phyloP scores from a whole-genome alignment of 2,797 vertebrate species.

The Phoeniculus purpureus region DNA sequence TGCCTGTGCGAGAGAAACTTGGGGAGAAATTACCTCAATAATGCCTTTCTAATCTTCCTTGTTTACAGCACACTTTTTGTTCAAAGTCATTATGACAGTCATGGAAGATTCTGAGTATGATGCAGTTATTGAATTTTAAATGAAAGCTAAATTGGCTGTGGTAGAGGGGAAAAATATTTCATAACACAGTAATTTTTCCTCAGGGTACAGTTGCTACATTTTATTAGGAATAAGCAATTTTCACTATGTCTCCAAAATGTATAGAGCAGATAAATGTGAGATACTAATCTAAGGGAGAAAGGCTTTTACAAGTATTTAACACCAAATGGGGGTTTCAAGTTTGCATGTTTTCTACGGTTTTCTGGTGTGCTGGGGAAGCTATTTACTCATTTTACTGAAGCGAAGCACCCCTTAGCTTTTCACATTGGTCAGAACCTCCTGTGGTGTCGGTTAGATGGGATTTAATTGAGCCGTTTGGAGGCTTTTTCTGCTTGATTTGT shows the following conservation, averaged over 20 bases:
- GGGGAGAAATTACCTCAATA: conserved; percentile 63
- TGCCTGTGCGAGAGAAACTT: conserved; percentile 29
- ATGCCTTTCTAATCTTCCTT: conserved; percentile 72
- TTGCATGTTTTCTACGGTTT: conserved; percentile 38
- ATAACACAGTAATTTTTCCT: conserved; percentile 75
- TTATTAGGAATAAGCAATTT: conserved; percentile 78
- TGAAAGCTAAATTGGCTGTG: conserved; percentile 75
- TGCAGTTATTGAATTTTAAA: conserved; percentile 78
- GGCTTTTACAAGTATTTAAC: conserved; percentile 59
- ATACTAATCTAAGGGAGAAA: conserved; percentile 58
- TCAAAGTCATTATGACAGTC: conserved; percentile 68
- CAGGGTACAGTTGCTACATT: conserved; percentile 63
- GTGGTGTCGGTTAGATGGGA: background rate
- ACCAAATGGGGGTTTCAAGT: conserved; percentile 5
- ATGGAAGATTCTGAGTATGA: conserved; percentile 61
- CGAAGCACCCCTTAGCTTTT: background rate
- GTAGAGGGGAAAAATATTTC: conserved; percentile 69
- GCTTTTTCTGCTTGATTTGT: background rate
- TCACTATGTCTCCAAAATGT: conserved; percentile 53
- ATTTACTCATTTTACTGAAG: conserved; percentile 19
- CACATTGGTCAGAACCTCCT: background rate
- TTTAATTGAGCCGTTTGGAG: background rate
- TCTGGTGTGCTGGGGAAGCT: background rate
- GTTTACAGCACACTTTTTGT: conserved; percentile 72
- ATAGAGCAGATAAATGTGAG: conserved; percentile 53